Base-by-base conservation (phyloP, 2,797 vertebrate species). In the Micrastur ruficollis region DNA sequence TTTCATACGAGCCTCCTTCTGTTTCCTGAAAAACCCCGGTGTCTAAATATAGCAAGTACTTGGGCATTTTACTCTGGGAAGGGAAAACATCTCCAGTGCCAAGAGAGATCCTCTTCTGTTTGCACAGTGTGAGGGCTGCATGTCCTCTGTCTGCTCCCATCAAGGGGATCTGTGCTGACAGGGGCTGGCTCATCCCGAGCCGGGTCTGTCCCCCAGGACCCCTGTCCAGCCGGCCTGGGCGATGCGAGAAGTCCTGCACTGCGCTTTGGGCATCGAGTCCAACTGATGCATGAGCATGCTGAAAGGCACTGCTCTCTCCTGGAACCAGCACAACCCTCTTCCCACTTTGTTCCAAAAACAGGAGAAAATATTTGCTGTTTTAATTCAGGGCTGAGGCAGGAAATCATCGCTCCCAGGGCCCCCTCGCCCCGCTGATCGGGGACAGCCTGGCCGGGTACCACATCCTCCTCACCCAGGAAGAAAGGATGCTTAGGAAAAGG, bases 1-100 rank as follows among this genome's bases (percentile, higher is more conserved):
- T n/a, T 78, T 90, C 1, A 6, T 63, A 81, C 72, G 81, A 91
- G n/a, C 85, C 65, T 70, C 87, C 19, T 85, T 81, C 44, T 82
- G 50, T 88, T 95, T 96, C 84, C 93, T 87, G 65, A 94, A 95
- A 92, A 85, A 8, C 3, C 10, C 25, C 0, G 0, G 53, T 36
- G 36, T 86, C 95, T 93, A 97, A 96, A 96, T 89, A 94, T 93
- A 96, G 81, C 84, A 72, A 95, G 59, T 59, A 59, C 79, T 91
- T 62, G 90, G 95, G 93, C 81, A 96, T 93, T 86, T 95, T 47
- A 40, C 86, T 86, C 61, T 71, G 72, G 86, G 92, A 96, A 95
- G 90, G n/a, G 86, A 94, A 96, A 96, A 73, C 62, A 70, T 50
- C 71, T 63, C 61, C 59, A 4, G 63, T 81, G 90, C 93, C 97